Evolutionary conservation across 2,797 vertebrate species (phyloP).

Genomic region (Karalla daura): DNA sequence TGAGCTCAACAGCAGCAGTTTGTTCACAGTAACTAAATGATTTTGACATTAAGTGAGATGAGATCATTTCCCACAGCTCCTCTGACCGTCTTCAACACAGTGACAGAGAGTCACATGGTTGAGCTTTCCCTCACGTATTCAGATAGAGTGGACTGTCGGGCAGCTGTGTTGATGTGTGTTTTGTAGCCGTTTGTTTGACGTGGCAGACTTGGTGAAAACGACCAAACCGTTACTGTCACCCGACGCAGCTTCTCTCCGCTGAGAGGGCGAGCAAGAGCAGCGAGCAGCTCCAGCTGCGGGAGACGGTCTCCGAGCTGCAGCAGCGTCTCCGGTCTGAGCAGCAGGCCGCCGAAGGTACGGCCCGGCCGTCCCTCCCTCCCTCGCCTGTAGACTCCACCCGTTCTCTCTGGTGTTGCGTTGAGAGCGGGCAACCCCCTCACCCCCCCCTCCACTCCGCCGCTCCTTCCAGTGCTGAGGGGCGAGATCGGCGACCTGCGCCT

Average conservation of each 20-base stretch:
- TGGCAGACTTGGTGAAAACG: too few relatives aligned
- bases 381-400: too few relatives aligned
- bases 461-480: slow-evolving; percentile 86
- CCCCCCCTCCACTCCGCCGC: background rate
- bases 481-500: slow-evolving; percentile 92
- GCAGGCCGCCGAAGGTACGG: slow-evolving; percentile 72
- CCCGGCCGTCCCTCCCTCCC: background rate
- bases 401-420: background rate
- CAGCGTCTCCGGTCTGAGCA: slow-evolving; percentile 80
- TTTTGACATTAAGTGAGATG: too few relatives aligned
- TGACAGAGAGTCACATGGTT: too few relatives aligned
- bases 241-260: slow-evolving; percentile 83
- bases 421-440: background rate
- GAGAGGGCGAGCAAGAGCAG: slow-evolving; percentile 84
- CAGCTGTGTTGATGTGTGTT: too few relatives aligned
- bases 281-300: slow-evolving; percentile 82
- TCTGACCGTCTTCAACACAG: too few relatives aligned
- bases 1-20: too few relatives aligned
- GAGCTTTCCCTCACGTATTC: too few relatives aligned
- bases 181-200: too few relatives aligned
- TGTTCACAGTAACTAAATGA: too few relatives aligned
- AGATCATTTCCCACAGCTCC: too few relatives aligned
- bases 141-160: too few relatives aligned
- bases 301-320: slow-evolving; percentile 82
- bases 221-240: background rate